phyloP scores from a whole-genome alignment of 2,888 invertebrate genomes.

The Masnerella sp. region DNA sequence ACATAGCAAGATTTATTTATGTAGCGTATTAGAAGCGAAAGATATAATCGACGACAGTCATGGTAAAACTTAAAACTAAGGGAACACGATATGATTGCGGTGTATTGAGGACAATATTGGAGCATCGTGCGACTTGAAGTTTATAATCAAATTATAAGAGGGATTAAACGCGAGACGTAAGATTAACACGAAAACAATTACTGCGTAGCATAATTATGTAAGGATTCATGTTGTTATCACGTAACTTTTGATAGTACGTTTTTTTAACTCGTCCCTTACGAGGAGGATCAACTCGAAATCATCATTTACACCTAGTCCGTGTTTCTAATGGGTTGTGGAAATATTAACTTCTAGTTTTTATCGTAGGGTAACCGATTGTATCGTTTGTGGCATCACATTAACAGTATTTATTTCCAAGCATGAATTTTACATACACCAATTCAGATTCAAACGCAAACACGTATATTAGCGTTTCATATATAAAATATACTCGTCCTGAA shows the following conservation, averaged over 20 bases:
- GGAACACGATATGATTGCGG: constrained; percentile 26
- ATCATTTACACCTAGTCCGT: constrained; percentile 49
- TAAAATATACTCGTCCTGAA: not conserved
- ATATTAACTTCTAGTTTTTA: constrained; percentile 35
- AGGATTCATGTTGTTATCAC: constrained; percentile 44
- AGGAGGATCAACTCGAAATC: constrained; percentile 30
- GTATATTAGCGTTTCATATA: constrained; percentile 9
- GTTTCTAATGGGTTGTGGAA: constrained; percentile 54
- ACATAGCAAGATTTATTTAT: constrained; percentile 33
- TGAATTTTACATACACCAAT: constrained; percentile 45
- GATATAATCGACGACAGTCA: constrained; percentile 31
- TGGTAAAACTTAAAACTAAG: constrained; percentile 30
- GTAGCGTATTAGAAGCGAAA: constrained; percentile 32
- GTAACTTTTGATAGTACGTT: constrained; percentile 34
- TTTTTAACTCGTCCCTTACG: constrained; percentile 17
- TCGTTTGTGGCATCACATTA: constrained; percentile 36
- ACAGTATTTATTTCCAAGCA: constrained; percentile 41
- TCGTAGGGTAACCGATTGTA: constrained; percentile 10
- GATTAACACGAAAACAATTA: constrained; percentile 34
- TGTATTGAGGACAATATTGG: constrained; percentile 48
- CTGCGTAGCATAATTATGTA: constrained; percentile 45
- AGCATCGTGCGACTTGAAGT: constrained; percentile 51
- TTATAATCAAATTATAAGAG: constrained; percentile 57
- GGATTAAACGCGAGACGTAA: constrained; percentile 33
- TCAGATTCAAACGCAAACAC: too few species aligned